These are phyloP conservation scores for Hippocampus zosterae DNA, from an alignment of 2,113 vertebrate species.

Conservation along the genomic window DNA sequence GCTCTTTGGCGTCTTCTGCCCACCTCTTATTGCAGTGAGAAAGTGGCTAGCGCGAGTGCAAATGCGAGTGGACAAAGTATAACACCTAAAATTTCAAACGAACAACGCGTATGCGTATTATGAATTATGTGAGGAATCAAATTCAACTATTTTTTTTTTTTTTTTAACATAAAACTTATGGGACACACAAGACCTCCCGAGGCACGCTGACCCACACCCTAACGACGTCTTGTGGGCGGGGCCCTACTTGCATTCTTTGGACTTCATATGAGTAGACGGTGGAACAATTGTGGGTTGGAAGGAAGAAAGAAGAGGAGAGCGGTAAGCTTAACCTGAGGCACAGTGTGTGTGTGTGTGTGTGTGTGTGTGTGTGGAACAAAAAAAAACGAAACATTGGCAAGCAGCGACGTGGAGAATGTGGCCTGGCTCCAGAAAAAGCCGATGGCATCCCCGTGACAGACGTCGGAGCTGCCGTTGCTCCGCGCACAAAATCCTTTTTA, in stretches of 20 bases:
- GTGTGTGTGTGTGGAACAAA: neutral
- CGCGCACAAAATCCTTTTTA: slow-evolving; percentile 10
- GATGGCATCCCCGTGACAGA: slow-evolving; percentile 24
- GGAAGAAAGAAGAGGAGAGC: neutral
- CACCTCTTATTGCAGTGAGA: no score
- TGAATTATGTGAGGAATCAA: neutral
- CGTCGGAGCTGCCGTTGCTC: slow-evolving; percentile 4
- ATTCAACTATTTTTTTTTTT: neutral
- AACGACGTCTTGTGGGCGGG: neutral
- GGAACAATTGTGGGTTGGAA: neutral
- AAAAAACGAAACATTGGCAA: neutral
- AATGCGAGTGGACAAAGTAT: neutral
- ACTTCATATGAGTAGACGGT: neutral
- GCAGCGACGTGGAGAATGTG: neutral
- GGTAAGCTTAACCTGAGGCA: neutral
- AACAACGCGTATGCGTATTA: neutral
- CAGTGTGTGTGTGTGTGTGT: neutral
- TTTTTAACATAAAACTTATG: neutral
- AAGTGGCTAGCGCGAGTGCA: neutral
- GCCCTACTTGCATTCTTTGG: neutral
- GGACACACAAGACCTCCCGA: neutral
- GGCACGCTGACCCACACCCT: neutral
- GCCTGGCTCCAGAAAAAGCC: slow-evolving; percentile 21
- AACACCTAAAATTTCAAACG: neutral
- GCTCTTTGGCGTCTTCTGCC: no score